phyloP scores from a whole-genome alignment of 2,888 invertebrate genomes.

The Meandrusa payeni region DNA sequence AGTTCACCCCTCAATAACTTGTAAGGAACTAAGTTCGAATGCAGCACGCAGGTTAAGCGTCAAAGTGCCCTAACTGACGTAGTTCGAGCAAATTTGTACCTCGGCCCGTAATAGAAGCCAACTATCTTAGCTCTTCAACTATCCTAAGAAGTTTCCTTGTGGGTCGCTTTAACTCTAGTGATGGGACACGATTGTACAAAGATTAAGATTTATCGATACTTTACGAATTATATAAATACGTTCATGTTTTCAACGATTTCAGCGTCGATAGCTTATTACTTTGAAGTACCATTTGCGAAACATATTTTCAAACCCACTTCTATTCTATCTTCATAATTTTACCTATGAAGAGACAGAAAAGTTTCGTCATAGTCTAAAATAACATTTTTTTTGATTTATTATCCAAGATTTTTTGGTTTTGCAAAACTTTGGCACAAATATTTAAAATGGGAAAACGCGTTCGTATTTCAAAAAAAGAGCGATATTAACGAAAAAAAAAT shows the following conservation, averaged over 20 bases:
- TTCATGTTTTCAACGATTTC: no score
- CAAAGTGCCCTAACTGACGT: constrained; percentile 41
- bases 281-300: no score
- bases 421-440: background rate
- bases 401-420: background rate
- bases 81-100: constrained; percentile 52
- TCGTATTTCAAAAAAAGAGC: background rate
- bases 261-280: no score
- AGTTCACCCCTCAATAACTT: no score
- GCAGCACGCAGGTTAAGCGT: constrained; percentile 47
- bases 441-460: constrained; percentile 1
- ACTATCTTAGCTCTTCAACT: constrained; percentile 33
- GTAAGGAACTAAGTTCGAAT: constrained; percentile 32
- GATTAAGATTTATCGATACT: constrained; percentile 1
- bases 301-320: no score
- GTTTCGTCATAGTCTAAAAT: no score
- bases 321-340: no score
- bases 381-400: no score
- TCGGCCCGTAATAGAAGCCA: constrained; percentile 42
- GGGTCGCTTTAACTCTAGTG: constrained; percentile 37
- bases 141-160: constrained; percentile 39
- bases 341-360: no score
- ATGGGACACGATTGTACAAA: constrained; percentile 20
- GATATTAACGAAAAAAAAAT: constrained; percentile 6
- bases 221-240: no score